phyloP scores from a whole-genome alignment of 2,113 vertebrate species.

The human region DNA sequence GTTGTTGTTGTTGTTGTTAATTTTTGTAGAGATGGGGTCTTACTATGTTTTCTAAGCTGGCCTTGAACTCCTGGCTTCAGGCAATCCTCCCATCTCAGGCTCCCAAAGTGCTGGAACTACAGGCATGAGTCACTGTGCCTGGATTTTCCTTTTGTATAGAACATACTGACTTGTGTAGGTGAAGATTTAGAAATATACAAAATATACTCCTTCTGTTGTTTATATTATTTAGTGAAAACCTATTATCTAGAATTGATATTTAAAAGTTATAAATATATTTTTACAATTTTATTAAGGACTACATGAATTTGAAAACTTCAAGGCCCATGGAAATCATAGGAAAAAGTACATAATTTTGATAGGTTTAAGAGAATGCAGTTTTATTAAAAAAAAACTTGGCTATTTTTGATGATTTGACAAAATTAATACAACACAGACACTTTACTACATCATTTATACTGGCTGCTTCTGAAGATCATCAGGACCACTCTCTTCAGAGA shows the following conservation, averaged over 20 bases:
- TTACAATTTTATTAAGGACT: slow-evolving; percentile 1
- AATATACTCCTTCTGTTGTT: background rate
- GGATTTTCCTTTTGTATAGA: background rate
- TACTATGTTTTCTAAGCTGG: too few relatives aligned
- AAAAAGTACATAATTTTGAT: background rate
- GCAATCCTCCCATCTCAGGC: too few relatives aligned
- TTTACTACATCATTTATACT: background rate
- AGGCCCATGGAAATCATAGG: background rate
- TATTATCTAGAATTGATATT: background rate
- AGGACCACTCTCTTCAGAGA: background rate
- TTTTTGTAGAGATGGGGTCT: too few relatives aligned
- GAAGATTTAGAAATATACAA: background rate
- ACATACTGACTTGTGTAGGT: background rate
- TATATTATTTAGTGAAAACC: background rate
- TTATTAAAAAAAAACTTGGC: background rate
- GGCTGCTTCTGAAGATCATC: slow-evolving; percentile 18
- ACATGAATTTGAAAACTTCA: background rate
- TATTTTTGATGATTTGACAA: slow-evolving; percentile 6
- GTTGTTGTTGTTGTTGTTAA: too few relatives aligned
- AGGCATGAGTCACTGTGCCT: too few relatives aligned
- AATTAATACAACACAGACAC: background rate
- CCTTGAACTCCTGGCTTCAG: too few relatives aligned
- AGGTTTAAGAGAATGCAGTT: background rate
- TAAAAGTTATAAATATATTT: background rate
- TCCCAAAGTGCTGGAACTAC: too few relatives aligned